Percentiles rank a stretch among this genome's conserved stretches.
These are phyloP conservation scores for Sebastes melanostomus DNA, from an alignment of 2,797 vertebrate species.

Conservation along the genomic window DNA sequence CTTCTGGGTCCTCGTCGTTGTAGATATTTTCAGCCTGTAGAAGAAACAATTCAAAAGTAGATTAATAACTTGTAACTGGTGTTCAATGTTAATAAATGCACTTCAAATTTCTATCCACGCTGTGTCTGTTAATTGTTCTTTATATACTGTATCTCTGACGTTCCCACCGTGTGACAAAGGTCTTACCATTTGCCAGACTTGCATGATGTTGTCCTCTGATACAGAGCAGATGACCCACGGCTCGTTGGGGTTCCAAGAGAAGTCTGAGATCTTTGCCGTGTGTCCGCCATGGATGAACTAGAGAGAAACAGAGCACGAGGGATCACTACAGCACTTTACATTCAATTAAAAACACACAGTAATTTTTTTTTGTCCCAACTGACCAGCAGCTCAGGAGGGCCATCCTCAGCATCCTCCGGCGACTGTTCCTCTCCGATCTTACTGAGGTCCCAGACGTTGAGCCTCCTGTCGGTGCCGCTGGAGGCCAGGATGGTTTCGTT, in stretches of 20 bases:
- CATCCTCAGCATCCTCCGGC: constrained; percentile 96
- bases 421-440: constrained; percentile 99
- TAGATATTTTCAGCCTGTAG: constrained; percentile 97
- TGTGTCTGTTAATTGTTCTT: not conserved
- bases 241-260: constrained; percentile 97
- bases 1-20: constrained; percentile 97
- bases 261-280: constrained; percentile 96
- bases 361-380: constrained; percentile 41
- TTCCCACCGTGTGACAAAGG: not conserved
- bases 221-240: constrained; percentile 97
- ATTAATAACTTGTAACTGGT: not conserved
- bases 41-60: not conserved
- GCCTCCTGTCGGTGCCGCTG: constrained; percentile 94
- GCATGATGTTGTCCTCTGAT: constrained; percentile 97
- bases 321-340: not conserved
- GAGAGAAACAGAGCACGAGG: not conserved
- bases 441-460: constrained; percentile 98
- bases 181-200: constrained; percentile 94
- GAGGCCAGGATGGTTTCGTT: constrained; percentile 98
- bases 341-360: too few relatives aligned
- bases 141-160: not conserved
- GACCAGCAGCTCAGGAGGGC: constrained; percentile 95
- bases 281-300: constrained; percentile 97
- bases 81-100: constrained; percentile 23
- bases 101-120: not conserved